Conservation (phyloP, 2,113 vertebrate genomes). For the Pygoscelis adeliae region DNA sequence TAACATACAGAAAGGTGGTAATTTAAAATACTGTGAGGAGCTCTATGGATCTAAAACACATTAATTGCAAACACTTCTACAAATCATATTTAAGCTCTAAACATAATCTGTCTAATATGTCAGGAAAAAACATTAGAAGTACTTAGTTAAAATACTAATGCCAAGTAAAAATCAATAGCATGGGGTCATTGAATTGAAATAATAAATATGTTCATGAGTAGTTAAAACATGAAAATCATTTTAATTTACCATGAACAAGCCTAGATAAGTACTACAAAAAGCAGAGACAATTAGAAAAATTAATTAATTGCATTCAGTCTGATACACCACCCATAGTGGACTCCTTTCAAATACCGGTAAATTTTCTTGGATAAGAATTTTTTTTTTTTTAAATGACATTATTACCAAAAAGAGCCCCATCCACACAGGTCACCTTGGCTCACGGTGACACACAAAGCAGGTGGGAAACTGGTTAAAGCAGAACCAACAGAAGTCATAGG, state of each 20-base stretch:
- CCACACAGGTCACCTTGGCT: neutral
- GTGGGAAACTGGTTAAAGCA: neutral
- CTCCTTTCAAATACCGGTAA: neutral
- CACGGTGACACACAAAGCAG: neutral
- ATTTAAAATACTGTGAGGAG: neutral
- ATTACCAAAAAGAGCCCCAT: neutral
- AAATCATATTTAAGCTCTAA: neutral
- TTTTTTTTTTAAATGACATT: neutral
- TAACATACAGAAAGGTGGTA: neutral
- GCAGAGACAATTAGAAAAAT: neutral
- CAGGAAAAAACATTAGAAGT: accelerated
- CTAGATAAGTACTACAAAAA: neutral
- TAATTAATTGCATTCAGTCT: neutral
- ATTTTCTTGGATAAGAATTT: neutral
- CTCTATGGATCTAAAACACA: neutral
- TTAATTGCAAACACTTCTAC: neutral
- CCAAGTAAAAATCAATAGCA: neutral
- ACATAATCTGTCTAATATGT: neutral
- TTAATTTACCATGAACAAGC: neutral
- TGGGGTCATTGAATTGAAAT: neutral
- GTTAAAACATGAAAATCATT: neutral
- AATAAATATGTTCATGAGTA: neutral
- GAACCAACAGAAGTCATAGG: neutral
- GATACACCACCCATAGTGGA: neutral
- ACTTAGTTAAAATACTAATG: neutral